A percentile compares a stretch with the other conserved stretches of the same genome.
phyloP scores from a whole-genome alignment of 2,113 vertebrate species.

The Phasianus colchicus region DNA sequence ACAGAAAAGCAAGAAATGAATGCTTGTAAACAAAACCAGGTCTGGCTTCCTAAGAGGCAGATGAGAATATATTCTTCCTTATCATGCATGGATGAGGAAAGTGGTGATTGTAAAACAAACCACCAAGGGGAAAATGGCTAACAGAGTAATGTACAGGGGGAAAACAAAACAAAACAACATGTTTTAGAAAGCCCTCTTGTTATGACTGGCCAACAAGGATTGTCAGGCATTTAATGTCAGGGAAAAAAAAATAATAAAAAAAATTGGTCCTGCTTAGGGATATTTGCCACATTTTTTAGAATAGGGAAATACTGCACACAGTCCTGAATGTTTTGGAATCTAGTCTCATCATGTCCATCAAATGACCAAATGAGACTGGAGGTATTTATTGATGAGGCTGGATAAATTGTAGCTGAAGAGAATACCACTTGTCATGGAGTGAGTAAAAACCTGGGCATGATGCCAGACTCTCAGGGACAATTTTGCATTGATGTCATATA shows the following conservation, averaged over 20 bases:
- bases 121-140: background rate
- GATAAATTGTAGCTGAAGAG: slow-evolving; percentile 60
- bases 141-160: background rate
- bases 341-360: slow-evolving; percentile 52
- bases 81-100: background rate
- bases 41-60: background rate
- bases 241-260: slow-evolving; percentile 17
- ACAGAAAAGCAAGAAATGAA: background rate
- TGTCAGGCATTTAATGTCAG: slow-evolving; percentile 19
- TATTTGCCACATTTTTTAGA: background rate
- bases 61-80: background rate
- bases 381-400: slow-evolving; percentile 62
- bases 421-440: slow-evolving; percentile 57
- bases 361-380: slow-evolving; percentile 44
- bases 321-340: slow-evolving; percentile 51
- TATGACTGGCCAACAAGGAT: background rate
- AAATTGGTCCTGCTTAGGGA: slow-evolving; percentile 19
- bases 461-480: slow-evolving; percentile 64
- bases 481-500: slow-evolving; percentile 52
- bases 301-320: background rate
- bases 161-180: background rate
- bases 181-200: background rate
- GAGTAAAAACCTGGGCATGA: slow-evolving; percentile 54
- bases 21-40: background rate
- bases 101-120: background rate